A percentile compares a stretch with the other conserved stretches of the same genome.
Conservation (phyloP, 1,140 invertebrate genomes). For the Nasonia vitripennis region DNA sequence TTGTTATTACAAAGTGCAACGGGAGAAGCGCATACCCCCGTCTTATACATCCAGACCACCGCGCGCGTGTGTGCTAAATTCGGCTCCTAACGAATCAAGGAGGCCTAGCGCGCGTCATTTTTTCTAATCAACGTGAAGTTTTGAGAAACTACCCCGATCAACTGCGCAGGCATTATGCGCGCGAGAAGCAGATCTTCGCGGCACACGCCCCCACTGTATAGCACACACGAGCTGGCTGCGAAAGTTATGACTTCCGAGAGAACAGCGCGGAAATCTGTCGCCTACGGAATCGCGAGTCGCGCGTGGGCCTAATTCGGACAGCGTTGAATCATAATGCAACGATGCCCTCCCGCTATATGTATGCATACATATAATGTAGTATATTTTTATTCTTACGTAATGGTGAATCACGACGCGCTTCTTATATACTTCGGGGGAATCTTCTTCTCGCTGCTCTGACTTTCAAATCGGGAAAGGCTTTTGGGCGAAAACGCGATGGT, state of each 20-base stretch:
- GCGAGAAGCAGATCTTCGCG: constrained; percentile 31
- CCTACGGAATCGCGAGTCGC: background rate
- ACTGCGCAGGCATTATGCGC: background rate
- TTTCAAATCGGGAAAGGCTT: background rate
- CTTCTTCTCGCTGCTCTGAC: background rate
- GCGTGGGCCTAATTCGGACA: constrained; percentile 1
- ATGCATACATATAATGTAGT: background rate
- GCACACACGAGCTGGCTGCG: background rate
- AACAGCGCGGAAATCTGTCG: constrained; percentile 14
- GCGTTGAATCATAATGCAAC: constrained; percentile 38
- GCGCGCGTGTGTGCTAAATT: background rate
- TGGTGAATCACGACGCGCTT: background rate
- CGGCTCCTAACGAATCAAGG: background rate
- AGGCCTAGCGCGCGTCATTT: background rate
- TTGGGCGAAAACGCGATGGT: background rate
- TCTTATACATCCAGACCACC: background rate
- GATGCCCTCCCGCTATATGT: background rate
- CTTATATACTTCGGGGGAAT: background rate
- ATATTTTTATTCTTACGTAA: constrained; percentile 26
- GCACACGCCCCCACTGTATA: background rate
- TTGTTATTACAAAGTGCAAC: constrained; percentile 47
- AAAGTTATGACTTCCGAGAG: constrained; percentile 32
- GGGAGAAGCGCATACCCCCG: background rate
- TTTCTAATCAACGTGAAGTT: background rate
- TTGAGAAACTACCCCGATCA: background rate